Base-by-base conservation (phyloP, 2,888 invertebrate genomes). In the Callyntrura guangdongensis region DNA sequence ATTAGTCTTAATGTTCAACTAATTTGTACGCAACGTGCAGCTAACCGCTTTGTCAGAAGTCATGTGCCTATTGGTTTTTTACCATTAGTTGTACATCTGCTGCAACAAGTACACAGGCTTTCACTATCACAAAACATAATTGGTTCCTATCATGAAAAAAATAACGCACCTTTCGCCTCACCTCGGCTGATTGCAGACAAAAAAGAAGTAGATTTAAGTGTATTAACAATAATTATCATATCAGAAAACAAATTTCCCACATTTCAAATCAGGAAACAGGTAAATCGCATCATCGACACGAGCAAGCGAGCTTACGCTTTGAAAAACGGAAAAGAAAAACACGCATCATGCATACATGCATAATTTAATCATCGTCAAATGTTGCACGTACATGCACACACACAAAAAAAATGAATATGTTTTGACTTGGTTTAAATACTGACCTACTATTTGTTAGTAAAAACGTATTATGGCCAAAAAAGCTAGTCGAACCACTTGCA, bases 341-440 rank as follows among this genome's bases (percentile, higher is more conserved):
- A 36, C 61, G 81, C 59, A 77, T 22, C 1, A 12, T 17, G 22
- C 27, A 69, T 17, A 45, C 67, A 77, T 77, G 77, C 77, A 53
- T 77, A 56, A n/a, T 53, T 53, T 56, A 36, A 81, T 81, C 25
- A 79, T 56, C 53, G 53, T 56, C 59, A 27, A 59, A 81, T 81
- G 59, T 61, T 81, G 81, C 59, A 81, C 81, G 81, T 81, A n/a
- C n/a, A 36, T 61, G 11, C 14, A 77, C 49, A 9, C 27, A 61
- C 36, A 74, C 9, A 61, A 72, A 79, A 45, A 87, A 45, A 14
- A 74, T n/a, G 49, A 81, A 87, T 77, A 36, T 81, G 47, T 56
- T 36, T 81, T 81, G 69, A 36, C 81, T 82, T 89, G 61, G 83
- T 84, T 89, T 89, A 89, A 89, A 84, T 84, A 84, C 83, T 89